These are phyloP conservation scores for Diplodus sargus DNA, from an alignment of 2,797 vertebrate genomes.

Conservation along the genomic window DNA sequence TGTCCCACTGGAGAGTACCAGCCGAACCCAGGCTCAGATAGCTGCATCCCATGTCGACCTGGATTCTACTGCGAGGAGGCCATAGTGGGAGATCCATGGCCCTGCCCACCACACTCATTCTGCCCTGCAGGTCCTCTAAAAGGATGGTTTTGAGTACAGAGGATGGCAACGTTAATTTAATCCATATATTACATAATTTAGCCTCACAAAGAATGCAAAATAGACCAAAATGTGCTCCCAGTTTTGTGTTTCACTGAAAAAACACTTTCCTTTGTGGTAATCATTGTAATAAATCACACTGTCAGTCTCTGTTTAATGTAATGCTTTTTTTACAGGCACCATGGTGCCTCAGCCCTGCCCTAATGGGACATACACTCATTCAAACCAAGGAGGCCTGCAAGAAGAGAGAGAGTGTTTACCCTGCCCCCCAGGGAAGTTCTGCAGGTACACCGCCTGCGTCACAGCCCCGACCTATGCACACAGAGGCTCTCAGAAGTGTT, in stretches of 20 bases:
- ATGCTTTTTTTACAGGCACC: slow-evolving; percentile 70
- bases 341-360: slow-evolving; percentile 87
- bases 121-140: slow-evolving; percentile 86
- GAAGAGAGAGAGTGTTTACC: slow-evolving; percentile 88
- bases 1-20: slow-evolving; percentile 92
- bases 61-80: slow-evolving; percentile 92
- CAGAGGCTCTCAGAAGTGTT: neutral
- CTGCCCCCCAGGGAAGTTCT: slow-evolving; percentile 91
- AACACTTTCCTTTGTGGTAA: neutral
- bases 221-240: neutral
- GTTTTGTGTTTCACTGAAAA: neutral
- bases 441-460: slow-evolving; percentile 82
- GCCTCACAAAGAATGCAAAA: neutral
- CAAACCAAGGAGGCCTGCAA: slow-evolving; percentile 83
- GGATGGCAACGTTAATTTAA: neutral
- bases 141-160: neutral
- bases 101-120: slow-evolving; percentile 91
- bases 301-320: neutral
- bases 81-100: slow-evolving; percentile 82
- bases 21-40: slow-evolving; percentile 86
- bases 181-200: neutral
- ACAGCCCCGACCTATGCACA: neutral
- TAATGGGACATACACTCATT: slow-evolving; percentile 89
- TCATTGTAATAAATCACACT: neutral
- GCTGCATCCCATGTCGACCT: slow-evolving; percentile 88